Evolutionary conservation across 2,113 vertebrate genomes (phyloP).

Genomic region (Nibea albiflora): DNA sequence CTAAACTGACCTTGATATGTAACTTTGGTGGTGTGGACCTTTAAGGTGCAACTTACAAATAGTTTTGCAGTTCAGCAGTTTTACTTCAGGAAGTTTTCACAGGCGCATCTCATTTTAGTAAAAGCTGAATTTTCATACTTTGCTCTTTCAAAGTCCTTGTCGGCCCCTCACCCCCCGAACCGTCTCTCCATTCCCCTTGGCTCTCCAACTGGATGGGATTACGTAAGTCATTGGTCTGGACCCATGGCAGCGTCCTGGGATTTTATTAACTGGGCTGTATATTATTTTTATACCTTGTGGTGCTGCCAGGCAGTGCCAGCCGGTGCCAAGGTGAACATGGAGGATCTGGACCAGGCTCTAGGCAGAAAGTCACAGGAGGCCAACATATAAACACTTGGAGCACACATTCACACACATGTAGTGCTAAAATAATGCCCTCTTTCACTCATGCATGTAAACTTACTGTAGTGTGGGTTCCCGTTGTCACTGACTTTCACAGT

Average conservation of each 20-base stretch:
- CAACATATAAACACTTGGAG: background rate
- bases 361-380: slow-evolving; percentile 21
- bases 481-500: background rate
- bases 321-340: slow-evolving; percentile 58
- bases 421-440: background rate
- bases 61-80: background rate
- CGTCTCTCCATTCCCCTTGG: slow-evolving; percentile 6
- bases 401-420: slow-evolving; percentile 5
- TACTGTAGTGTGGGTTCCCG: background rate
- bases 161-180: background rate
- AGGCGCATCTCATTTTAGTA: background rate
- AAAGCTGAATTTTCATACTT: background rate
- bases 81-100: background rate
- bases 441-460: background rate
- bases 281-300: slow-evolving; percentile 70
- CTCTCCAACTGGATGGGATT: slow-evolving; percentile 43
- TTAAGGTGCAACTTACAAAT: background rate
- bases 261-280: slow-evolving; percentile 63
- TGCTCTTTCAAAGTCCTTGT: background rate
- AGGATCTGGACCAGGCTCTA: slow-evolving; percentile 19
- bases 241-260: slow-evolving; percentile 40
- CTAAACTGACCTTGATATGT: background rate
- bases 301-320: slow-evolving; percentile 28
- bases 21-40: background rate
- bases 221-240: slow-evolving; percentile 53